Conservation (phyloP, 1,140 invertebrate species). For the Caenorhabditis tropicalis region DNA sequence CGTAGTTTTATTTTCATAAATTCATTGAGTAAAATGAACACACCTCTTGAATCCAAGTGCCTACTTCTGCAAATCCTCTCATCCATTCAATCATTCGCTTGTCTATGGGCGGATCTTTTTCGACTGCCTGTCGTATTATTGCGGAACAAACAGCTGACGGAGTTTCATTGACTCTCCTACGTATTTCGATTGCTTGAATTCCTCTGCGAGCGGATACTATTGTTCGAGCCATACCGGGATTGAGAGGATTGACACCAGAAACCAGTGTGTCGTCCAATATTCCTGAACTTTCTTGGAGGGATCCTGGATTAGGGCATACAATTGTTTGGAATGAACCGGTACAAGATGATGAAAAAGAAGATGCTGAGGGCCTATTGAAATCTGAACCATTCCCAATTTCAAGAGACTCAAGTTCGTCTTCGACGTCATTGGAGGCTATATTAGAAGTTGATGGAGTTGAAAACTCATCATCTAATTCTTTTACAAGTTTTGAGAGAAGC, state of each 20-base stretch:
- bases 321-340: background rate
- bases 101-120: background rate
- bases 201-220: background rate
- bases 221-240: background rate
- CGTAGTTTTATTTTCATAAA: too few relatives aligned
- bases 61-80: conserved; percentile 35
- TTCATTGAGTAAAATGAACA: too few relatives aligned
- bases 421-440: background rate
- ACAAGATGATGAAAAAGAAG: background rate
- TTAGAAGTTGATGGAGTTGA: background rate
- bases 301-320: background rate
- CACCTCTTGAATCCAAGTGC: conserved; percentile 7
- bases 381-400: background rate
- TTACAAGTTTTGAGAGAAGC: background rate
- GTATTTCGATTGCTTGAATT: conserved; percentile 17
- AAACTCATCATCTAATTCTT: conserved; percentile 1
- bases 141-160: background rate
- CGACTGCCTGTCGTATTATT: background rate
- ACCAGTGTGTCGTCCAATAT: background rate
- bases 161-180: background rate
- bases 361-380: background rate
- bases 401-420: background rate
- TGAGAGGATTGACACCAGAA: background rate
- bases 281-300: background rate
- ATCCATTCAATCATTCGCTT: conserved; percentile 5